Base-by-base conservation (phyloP, 2,888 invertebrate genomes). In the Eristalis intricaria region DNA sequence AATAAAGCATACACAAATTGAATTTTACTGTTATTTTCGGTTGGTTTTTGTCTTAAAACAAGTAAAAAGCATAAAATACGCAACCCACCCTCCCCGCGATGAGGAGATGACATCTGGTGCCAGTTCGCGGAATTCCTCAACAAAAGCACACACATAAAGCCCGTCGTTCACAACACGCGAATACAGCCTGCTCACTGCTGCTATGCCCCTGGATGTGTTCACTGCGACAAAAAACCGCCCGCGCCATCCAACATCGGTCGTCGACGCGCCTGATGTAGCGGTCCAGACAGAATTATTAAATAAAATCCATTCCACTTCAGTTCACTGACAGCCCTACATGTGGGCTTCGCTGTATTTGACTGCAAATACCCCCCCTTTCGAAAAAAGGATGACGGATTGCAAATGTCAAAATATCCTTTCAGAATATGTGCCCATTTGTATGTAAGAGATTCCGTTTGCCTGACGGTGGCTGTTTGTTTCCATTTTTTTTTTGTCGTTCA, bases 311-410 rank as follows among this genome's bases (percentile, higher is more conserved):
- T 23, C 19, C n/a, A 19, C 29, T 69, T 50, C 63, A 32, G 23
- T 56, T 35, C 35, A 15, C 60, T 15, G 60, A 3, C 26, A 15
- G 1, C 26, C 60, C 26, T 64, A 10, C 32, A 26, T 58, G 70
- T 19, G 50, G 19, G 50, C 8, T 43, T 43, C 4, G 1, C 43
- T 15, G n/a, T 8, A 19, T 19, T 50, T 50, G 19, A 38, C 38
- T 38, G 38, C 69, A 77, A 32, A 69, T 64, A 63, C 63, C 63
- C 58, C 2, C 3, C n/a, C n/a, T n/a, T n/a, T n/a, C n/a, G n/a
- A n/a, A n/a, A 40, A 71, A 71, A 71, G 65, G 71, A 65, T 65
- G 58, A 38, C 60, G 64, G 61, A 65, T 78, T 40, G 70, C 64
- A 22, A 64, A 58, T 38, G 32, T 35, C 35, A 63, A 78, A 64